Conservation (phyloP, 2,797 vertebrate species). For the Fundulus diaphanus region DNA sequence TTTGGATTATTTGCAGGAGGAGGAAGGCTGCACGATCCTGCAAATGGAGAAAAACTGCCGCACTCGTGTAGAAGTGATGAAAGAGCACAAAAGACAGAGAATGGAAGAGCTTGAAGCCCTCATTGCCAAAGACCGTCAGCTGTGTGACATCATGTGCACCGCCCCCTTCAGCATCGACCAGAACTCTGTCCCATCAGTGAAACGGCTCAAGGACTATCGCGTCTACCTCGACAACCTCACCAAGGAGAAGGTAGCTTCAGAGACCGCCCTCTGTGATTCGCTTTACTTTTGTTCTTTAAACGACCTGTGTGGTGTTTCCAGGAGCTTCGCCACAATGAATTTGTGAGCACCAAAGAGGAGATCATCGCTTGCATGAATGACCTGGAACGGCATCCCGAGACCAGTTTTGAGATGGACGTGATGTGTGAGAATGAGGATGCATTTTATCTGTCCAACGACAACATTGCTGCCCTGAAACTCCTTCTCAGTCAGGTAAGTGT, state of each 20-base stretch:
- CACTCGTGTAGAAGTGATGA: slow-evolving; percentile 83
- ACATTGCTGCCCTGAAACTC: slow-evolving; percentile 85
- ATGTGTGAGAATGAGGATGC: slow-evolving; percentile 90
- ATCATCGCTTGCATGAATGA: slow-evolving; percentile 90
- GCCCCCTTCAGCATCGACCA: slow-evolving; percentile 71
- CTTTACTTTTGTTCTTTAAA: neutral
- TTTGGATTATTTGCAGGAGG: slow-evolving; percentile 76
- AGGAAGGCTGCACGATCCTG: slow-evolving; percentile 85
- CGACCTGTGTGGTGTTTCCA: slow-evolving; percentile 49
- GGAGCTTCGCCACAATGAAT: slow-evolving; percentile 84
- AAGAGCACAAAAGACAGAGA: slow-evolving; percentile 87
- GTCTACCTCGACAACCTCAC: slow-evolving; percentile 78
- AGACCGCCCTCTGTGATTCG: neutral
- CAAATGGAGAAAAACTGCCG: slow-evolving; percentile 91
- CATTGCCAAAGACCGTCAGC: slow-evolving; percentile 81
- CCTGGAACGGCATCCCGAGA: slow-evolving; percentile 87
- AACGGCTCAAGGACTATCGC: slow-evolving; percentile 84
- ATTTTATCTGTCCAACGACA: slow-evolving; percentile 90
- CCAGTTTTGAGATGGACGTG: slow-evolving; percentile 90
- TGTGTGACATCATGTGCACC: slow-evolving; percentile 87
- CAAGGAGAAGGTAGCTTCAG: slow-evolving; percentile 84
- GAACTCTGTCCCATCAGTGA: slow-evolving; percentile 80
- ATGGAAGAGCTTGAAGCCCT: slow-evolving; percentile 86
- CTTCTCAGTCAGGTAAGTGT: slow-evolving; percentile 86
- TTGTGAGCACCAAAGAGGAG: slow-evolving; percentile 83